These are phyloP conservation scores for Peromyscus maniculatus DNA, from an alignment of 2,113 vertebrate genomes.

Conservation along the genomic window DNA sequence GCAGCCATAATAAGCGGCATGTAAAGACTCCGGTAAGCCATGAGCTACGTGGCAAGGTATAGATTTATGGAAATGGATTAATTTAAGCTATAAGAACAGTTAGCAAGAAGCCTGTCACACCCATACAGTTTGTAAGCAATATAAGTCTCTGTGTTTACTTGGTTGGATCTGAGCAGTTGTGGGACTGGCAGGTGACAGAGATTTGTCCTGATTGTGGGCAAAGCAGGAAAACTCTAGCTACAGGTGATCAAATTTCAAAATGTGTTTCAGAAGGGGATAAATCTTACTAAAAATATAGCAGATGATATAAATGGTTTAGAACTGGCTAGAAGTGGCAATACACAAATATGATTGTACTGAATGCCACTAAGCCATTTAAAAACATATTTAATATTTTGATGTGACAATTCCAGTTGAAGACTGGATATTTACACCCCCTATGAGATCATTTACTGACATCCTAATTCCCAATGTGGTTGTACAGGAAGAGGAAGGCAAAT, in stretches of 20 bases:
- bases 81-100: too few relatives aligned
- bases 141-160: too few relatives aligned
- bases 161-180: too few relatives aligned
- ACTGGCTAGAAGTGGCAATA: not conserved
- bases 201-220: too few relatives aligned
- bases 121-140: too few relatives aligned
- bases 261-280: not conserved
- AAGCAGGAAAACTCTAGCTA: too few relatives aligned
- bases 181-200: too few relatives aligned
- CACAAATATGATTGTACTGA: not conserved
- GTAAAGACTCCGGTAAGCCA: too few relatives aligned
- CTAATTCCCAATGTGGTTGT: not conserved
- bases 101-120: too few relatives aligned
- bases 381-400: conserved; percentile 31
- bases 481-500: not conserved
- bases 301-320: not conserved
- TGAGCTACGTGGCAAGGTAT: too few relatives aligned
- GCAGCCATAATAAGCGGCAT: too few relatives aligned
- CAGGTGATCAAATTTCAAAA: not conserved
- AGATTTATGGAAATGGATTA: too few relatives aligned
- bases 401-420: not conserved
- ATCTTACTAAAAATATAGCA: not conserved
- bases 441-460: not conserved
- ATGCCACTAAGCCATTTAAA: not conserved
- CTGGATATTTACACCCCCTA: not conserved